Percentiles rank a stretch among this genome's conserved stretches.
phyloP scores from a whole-genome alignment of 2,113 vertebrate genomes.

The Stegastes partitus region DNA sequence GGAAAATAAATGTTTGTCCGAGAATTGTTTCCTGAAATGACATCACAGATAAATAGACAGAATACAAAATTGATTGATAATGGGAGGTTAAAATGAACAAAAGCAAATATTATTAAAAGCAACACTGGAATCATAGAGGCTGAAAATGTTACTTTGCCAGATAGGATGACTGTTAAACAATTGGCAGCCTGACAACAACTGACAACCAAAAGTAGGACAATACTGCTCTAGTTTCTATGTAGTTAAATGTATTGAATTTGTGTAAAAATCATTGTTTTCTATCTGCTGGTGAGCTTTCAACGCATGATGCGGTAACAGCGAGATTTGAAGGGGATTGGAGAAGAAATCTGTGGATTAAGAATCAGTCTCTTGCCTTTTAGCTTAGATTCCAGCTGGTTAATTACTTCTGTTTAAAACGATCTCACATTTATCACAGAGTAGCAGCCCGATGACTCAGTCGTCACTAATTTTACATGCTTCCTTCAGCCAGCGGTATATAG shows the following conservation, averaged over 20 bases:
- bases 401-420: constrained; percentile 43
- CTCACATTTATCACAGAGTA: constrained; percentile 50
- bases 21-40: no score
- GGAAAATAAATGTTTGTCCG: no score
- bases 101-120: no score
- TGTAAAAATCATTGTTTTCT: neutral
- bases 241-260: neutral
- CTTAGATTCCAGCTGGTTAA: constrained; percentile 26
- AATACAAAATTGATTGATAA: no score
- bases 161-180: neutral
- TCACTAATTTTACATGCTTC: constrained; percentile 58
- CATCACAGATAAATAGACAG: no score
- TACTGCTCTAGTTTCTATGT: neutral
- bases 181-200: constrained; percentile 11
- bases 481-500: constrained; percentile 46
- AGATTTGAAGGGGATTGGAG: neutral
- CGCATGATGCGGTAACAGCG: neutral
- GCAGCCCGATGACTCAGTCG: constrained; percentile 58
- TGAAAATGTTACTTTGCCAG: no score
- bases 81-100: no score
- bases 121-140: no score
- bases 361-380: constrained; percentile 13
- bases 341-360: constrained; percentile 1
- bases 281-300: neutral
- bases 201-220: constrained; percentile 15